These are phyloP conservation scores for Euschistus heros DNA, from an alignment of 1,140 invertebrate species.

Conservation along the genomic window DNA sequence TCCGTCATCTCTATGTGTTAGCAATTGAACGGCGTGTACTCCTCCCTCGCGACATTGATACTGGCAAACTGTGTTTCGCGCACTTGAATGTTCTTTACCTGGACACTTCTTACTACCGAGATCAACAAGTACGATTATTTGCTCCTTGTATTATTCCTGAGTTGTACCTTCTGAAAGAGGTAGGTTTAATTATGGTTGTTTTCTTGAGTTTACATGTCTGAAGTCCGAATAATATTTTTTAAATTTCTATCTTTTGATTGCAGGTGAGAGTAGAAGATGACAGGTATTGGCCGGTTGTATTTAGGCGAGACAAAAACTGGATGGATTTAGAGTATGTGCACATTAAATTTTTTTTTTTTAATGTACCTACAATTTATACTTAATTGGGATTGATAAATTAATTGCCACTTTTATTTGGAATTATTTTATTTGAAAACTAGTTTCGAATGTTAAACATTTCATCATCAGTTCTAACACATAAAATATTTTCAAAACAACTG, in stretches of 20 bases:
- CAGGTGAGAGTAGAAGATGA: slow-evolving; percentile 64
- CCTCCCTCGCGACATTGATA: slow-evolving; percentile 75
- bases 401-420: no score
- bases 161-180: slow-evolving; percentile 59
- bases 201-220: not conserved
- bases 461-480: no score
- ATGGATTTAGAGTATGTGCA: slow-evolving; percentile 54
- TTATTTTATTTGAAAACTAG: no score
- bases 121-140: slow-evolving; percentile 46
- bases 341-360: slow-evolving; percentile 23
- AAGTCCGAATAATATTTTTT: not conserved
- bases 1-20: slow-evolving; percentile 89
- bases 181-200: slow-evolving; percentile 28
- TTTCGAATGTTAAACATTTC: no score
- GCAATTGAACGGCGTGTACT: slow-evolving; percentile 81
- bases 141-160: slow-evolving; percentile 83
- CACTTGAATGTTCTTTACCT: slow-evolving; percentile 55
- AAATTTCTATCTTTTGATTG: slow-evolving; percentile 23
- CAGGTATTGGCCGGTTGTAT: slow-evolving; percentile 78
- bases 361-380: not conserved
- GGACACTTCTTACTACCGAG: slow-evolving; percentile 39
- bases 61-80: slow-evolving; percentile 65
- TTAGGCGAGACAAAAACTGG: slow-evolving; percentile 73
- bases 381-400: no score
- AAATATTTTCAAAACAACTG: no score